Evolutionary conservation across 1,140 invertebrate genomes (phyloP).

Genomic region (Phthorimaea operculella): DNA sequence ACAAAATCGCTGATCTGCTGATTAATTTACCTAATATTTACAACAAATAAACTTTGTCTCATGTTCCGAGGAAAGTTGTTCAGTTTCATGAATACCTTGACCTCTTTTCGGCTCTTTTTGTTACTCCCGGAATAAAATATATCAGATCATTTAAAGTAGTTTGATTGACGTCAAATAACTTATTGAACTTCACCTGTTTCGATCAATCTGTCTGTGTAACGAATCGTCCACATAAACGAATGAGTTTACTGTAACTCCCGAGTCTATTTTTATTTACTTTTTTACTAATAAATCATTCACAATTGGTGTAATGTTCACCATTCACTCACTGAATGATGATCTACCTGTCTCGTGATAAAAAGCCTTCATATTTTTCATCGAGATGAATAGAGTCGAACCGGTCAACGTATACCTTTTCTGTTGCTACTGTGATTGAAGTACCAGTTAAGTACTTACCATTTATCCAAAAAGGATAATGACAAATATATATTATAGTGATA

Average conservation of each 20-base stretch:
- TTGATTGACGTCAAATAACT: neutral
- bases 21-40: no score
- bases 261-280: no score
- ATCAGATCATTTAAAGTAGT: neutral
- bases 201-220: neutral
- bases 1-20: no score
- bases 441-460: no score
- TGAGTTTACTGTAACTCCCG: neutral
- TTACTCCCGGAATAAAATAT: no score
- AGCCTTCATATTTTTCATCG: neutral
- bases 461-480: neutral
- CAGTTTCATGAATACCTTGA: no score
- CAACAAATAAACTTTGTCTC: no score
- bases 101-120: no score
- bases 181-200: no score
- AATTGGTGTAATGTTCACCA: neutral
- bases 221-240: neutral
- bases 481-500: neutral
- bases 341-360: neutral
- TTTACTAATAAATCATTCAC: slow-evolving; percentile 1
- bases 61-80: no score
- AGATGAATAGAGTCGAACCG: neutral
- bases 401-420: neutral
- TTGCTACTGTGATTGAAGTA: neutral
- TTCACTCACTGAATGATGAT: neutral